A percentile compares a stretch with the other conserved stretches of the same genome.
phyloP scores from a whole-genome alignment of 2,797 vertebrate genomes.

The Rousettus madagascariensis region DNA sequence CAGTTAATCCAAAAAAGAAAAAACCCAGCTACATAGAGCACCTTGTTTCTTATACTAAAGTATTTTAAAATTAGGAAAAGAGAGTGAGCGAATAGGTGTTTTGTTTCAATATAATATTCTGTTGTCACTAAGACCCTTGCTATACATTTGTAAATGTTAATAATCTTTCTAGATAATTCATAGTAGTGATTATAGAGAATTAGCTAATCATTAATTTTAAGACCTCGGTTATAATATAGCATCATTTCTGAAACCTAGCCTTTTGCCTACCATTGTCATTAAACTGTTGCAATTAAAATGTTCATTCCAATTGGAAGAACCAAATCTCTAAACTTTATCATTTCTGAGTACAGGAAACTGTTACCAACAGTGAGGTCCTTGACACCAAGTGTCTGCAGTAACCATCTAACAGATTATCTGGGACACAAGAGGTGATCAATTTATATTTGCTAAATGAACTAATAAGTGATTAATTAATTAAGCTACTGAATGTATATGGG shows the following conservation, averaged over 20 bases:
- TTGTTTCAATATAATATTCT: background rate
- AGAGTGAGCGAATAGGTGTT: background rate
- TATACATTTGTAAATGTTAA: background rate
- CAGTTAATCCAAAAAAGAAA: background rate
- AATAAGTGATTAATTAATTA: background rate
- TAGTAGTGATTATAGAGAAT: background rate
- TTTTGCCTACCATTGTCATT: background rate
- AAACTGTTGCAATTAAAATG: background rate
- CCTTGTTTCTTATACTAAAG: background rate
- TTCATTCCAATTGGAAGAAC: background rate
- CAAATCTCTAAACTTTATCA: background rate
- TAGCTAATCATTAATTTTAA: background rate
- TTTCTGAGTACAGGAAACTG: background rate
- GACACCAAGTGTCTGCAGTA: background rate
- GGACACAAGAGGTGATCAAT: background rate
- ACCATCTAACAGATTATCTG: background rate
- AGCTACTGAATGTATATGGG: background rate
- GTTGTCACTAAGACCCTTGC: background rate
- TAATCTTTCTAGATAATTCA: background rate
- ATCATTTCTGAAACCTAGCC: background rate
- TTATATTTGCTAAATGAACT: background rate
- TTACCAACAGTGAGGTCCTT: background rate
- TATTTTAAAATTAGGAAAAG: background rate
- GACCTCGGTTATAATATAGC: background rate
- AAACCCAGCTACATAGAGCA: background rate